Evolutionary conservation across 2,797 vertebrate species (phyloP), one percentile per base, ranked within the genome.

Genomic region (Phoeniculus purpureus): DNA sequence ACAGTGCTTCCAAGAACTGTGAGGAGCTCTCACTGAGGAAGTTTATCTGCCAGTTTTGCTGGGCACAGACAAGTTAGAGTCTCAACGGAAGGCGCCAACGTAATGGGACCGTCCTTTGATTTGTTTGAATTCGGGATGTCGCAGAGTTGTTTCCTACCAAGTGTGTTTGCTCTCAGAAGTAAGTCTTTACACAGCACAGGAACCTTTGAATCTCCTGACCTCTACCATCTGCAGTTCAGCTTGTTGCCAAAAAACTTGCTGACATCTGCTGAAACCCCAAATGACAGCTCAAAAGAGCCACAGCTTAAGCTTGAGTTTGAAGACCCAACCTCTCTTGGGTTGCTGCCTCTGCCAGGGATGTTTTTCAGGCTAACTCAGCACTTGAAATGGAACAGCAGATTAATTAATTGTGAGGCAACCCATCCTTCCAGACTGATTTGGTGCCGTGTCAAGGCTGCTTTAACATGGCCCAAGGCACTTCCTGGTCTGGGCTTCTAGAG

Each of bases 181-280:
- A 87, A 89, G 91, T 81, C 61, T 93, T 90, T 56, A 91, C 59
- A 68, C 13, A 87, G 58, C 10, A 3, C 48, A 87, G 81, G 37
- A 27, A 3, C 68, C 89, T 93, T 89, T 77, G 80, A 82, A 85
- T 65, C 81, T 82, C 37, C 61, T 80, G 75, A 84, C 83, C 78
- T 76, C 86, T 61, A 72, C 72, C 65, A 87, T 88, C 94, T 93
- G 80, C 72, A 77, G 34, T 48, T 68, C 61, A 20, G 81, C 80
- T 93, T 90, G n/a, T 77, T 93, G 88, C 26, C 16, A 68, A 83
- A 82, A 83, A 93, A 75, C 62, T 55, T 75, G 81, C 86, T 77
- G 85, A 90, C 78, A 72, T 91, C 74, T 80, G 50, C 59, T 88
- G 64, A 74, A 92, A 90, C 48, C 70, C 72, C 48, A 91, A 90